phyloP scores from a whole-genome alignment of 2,113 vertebrate species.

The Struthidea cinerea region DNA sequence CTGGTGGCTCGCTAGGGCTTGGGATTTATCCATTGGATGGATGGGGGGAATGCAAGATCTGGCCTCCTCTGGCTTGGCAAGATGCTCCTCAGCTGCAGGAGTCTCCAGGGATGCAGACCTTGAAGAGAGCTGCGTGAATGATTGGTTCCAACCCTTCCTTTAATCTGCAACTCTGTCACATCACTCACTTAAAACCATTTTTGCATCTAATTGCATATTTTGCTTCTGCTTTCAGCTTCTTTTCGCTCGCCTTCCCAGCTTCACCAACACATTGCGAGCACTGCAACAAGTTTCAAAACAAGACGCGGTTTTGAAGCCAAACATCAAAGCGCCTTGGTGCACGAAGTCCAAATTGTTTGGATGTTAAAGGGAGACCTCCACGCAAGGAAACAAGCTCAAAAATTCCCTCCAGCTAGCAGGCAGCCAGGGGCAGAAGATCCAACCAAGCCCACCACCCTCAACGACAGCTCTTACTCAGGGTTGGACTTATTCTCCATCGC shows the following conservation, averaged over 20 bases:
- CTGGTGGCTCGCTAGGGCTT: not conserved
- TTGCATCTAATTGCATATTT: not conserved
- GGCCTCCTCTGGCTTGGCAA: not conserved
- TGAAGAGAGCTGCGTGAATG: not conserved
- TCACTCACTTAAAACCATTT: not conserved
- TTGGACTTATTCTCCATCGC: not conserved
- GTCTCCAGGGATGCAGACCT: not conserved
- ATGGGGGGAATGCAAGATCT: not conserved
- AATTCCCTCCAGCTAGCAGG: not conserved
- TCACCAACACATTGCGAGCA: not conserved
- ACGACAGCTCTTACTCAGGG: not conserved
- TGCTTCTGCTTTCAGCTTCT: not conserved
- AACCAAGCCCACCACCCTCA: not conserved
- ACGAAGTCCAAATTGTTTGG: not conserved
- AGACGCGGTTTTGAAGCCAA: not conserved
- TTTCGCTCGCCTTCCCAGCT: not conserved
- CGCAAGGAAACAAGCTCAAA: rapidly evolving
- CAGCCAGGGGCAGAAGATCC: not conserved
- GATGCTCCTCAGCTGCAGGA: not conserved
- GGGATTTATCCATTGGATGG: not conserved
- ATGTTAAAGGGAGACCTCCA: not conserved
- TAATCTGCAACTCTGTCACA: not conserved
- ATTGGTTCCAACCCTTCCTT: not conserved
- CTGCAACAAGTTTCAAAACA: not conserved
- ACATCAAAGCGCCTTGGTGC: not conserved